phyloP scores from a whole-genome alignment of 2,888 invertebrate species.

The Drosophila anomalipes region DNA sequence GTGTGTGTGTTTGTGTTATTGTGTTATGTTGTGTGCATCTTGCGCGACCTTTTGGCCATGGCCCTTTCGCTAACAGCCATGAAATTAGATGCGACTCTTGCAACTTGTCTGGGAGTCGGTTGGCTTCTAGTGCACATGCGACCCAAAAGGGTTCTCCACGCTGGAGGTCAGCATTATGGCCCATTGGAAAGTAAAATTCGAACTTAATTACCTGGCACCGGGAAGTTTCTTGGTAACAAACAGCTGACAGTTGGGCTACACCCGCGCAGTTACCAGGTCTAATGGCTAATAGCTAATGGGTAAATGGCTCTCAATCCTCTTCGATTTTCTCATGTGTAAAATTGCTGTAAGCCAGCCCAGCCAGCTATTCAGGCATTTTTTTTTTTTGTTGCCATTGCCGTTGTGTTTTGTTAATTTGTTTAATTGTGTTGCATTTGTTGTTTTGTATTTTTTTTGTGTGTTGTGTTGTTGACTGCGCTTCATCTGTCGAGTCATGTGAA shows the following conservation, averaged over 20 bases:
- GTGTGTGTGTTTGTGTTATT: constrained; percentile 19
- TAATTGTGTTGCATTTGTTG: constrained; percentile 71
- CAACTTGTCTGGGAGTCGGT: constrained; percentile 54
- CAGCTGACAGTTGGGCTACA: constrained; percentile 78
- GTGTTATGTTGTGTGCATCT: constrained; percentile 56
- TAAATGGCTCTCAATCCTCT: constrained; percentile 68
- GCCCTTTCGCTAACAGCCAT: constrained; percentile 79
- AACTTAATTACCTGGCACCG: constrained; percentile 74
- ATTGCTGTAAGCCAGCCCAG: constrained; percentile 50
- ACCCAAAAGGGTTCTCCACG: constrained; percentile 67
- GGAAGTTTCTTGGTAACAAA: constrained; percentile 65
- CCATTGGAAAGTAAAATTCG: constrained; percentile 72
- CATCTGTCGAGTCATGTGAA: constrained; percentile 76
- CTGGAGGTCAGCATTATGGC: constrained; percentile 63
- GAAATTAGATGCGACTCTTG: constrained; percentile 73
- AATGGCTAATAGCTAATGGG: constrained; percentile 44
- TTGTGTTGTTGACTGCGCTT: constrained; percentile 52
- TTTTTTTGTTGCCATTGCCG: constrained; percentile 25
- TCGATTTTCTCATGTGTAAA: constrained; percentile 81
- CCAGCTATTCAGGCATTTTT: constrained; percentile 7
- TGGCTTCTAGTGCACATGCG: constrained; percentile 58
- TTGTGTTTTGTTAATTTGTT: constrained; percentile 76
- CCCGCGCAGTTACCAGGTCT: constrained; percentile 68
- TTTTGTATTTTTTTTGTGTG: neutral
- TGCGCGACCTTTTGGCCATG: constrained; percentile 71